Percentiles rank a stretch among this genome's conserved stretches.
phyloP scores from a whole-genome alignment of 23 tunicate genomes.

The Oikopleura vanhoeffeni region DNA sequence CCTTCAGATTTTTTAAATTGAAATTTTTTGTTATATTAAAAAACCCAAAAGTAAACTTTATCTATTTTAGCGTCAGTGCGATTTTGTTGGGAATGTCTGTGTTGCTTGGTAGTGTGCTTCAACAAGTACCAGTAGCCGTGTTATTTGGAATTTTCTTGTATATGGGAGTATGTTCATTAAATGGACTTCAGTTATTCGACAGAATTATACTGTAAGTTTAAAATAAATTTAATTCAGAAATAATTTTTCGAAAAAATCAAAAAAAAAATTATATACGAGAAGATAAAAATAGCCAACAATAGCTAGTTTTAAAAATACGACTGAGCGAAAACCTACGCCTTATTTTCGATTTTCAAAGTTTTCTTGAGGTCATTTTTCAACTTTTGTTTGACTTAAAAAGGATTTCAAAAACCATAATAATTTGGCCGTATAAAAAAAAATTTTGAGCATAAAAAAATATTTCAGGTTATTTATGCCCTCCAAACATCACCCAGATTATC shows the following conservation, averaged over 20 bases:
- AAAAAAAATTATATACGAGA: not conserved
- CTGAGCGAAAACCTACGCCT: too few relatives aligned
- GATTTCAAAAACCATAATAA: too few relatives aligned
- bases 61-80: conserved; percentile 31
- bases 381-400: too few relatives aligned
- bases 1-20: too few relatives aligned
- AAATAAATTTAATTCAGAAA: not conserved
- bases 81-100: conserved; percentile 22
- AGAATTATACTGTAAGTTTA: conserved; percentile 33
- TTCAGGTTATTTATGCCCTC: conserved; percentile 61
- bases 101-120: conserved; percentile 53
- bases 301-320: too few relatives aligned
- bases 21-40: too few relatives aligned
- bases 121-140: conserved; percentile 80
- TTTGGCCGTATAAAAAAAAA: too few relatives aligned
- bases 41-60: too few relatives aligned
- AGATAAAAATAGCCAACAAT: too few relatives aligned
- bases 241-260: not conserved
- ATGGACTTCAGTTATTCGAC: conserved; percentile 74
- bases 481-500: conserved; percentile 78
- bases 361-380: too few relatives aligned
- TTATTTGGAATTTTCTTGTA: conserved; percentile 90
- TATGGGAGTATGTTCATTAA: conserved; percentile 76
- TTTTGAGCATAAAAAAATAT: not conserved
- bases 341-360: too few relatives aligned